Percentiles rank a stretch among this genome's conserved stretches.
phyloP scores from a whole-genome alignment of 2,113 vertebrate genomes.

The Progne subis region DNA sequence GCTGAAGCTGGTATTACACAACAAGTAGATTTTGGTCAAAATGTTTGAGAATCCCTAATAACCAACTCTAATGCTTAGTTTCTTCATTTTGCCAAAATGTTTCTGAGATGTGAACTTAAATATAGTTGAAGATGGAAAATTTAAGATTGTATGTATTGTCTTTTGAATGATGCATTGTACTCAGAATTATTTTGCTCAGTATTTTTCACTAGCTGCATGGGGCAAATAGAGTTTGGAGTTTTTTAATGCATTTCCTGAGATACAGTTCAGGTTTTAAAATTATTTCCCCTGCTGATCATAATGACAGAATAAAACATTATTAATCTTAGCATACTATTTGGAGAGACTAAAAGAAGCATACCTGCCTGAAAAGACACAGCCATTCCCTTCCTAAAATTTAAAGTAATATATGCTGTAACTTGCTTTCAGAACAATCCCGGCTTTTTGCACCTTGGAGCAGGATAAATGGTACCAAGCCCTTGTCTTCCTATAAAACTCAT shows the following conservation, averaged over 20 bases:
- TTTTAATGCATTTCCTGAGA: neutral
- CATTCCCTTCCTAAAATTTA: neutral
- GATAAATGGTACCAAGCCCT: neutral
- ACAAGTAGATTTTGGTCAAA: neutral
- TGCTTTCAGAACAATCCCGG: neutral
- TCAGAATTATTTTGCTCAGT: neutral
- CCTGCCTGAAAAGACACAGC: neutral
- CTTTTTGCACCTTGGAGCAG: neutral
- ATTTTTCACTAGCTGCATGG: neutral
- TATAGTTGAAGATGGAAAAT: neutral
- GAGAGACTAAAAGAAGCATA: neutral
- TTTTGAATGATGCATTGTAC: neutral
- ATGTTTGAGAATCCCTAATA: neutral
- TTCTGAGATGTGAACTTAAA: neutral
- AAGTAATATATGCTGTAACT: neutral
- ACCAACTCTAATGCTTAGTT: neutral
- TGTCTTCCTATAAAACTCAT: neutral
- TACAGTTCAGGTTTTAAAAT: neutral
- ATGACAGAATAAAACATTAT: neutral
- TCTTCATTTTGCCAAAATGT: neutral
- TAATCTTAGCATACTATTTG: neutral
- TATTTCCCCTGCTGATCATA: neutral
- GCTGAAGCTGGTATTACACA: neutral
- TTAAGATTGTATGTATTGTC: neutral
- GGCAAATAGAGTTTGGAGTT: accelerated